These are phyloP conservation scores for Columba livia DNA, from an alignment of 2,113 vertebrate species.

Conservation along the genomic window DNA sequence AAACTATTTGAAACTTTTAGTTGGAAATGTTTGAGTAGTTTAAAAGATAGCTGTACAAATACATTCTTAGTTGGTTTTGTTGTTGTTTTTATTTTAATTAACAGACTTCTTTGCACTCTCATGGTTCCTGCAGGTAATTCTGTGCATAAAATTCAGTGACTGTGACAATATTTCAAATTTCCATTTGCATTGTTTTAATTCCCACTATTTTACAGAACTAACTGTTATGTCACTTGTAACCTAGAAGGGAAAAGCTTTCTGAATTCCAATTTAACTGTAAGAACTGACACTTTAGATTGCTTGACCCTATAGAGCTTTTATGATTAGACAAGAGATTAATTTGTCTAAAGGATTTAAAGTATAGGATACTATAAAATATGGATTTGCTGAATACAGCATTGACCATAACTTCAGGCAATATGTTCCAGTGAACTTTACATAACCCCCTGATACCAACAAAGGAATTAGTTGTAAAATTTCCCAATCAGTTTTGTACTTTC, in stretches of 20 bases:
- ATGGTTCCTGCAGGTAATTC: background rate
- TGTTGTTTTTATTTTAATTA: background rate
- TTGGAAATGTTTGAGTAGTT: background rate
- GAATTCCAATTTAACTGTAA: constrained; percentile 30
- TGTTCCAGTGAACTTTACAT: constrained; percentile 85
- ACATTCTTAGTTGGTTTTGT: background rate
- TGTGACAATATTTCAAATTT: background rate
- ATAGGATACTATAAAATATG: constrained; percentile 65
- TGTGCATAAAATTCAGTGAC: background rate
- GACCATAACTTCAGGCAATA: constrained; percentile 71
- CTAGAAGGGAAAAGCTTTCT: constrained; percentile 12
- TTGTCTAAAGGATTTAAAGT: constrained; percentile 67
- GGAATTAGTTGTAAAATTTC: constrained; percentile 85
- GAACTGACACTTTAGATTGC: constrained; percentile 25
- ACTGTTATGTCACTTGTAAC: background rate
- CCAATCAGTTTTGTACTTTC: constrained; percentile 80
- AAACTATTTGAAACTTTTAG: background rate
- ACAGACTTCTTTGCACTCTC: background rate
- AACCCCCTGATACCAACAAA: constrained; percentile 85
- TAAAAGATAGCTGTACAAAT: background rate
- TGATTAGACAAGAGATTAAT: constrained; percentile 66
- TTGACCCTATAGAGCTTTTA: constrained; percentile 38
- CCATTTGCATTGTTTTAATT: background rate
- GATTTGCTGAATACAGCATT: constrained; percentile 70
- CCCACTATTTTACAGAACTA: background rate